Evolutionary conservation across 1,140 invertebrate species (phyloP).

Genomic region (Cotesia vestalis): DNA sequence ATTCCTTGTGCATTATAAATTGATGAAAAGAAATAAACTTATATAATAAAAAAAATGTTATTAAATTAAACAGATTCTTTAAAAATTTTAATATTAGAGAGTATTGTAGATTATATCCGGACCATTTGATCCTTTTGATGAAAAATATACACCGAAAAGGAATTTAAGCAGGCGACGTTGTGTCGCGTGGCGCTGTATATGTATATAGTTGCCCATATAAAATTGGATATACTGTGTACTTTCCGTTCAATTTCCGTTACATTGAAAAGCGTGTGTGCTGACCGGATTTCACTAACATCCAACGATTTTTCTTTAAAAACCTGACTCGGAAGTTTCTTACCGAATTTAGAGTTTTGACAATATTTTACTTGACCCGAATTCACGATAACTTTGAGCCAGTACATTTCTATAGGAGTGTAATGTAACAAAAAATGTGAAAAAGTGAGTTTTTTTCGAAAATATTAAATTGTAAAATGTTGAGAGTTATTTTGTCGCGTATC

Average conservation of each 20-base stretch:
- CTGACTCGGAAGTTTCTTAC: no score
- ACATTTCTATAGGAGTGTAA: no score
- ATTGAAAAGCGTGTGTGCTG: no score
- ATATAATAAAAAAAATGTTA: no score
- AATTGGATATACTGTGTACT: constrained; percentile 23
- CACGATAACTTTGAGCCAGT: neutral
- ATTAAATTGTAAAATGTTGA: no score
- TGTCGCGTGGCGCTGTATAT: constrained; percentile 7
- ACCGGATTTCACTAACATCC: constrained; percentile 1
- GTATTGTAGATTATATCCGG: neutral
- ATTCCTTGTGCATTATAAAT: no score
- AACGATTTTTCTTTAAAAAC: constrained; percentile 11
- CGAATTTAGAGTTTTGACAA: neutral
- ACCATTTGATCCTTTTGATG: constrained; percentile 10
- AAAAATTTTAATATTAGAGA: no score
- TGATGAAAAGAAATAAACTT: no score
- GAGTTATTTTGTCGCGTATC: no score
- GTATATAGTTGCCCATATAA: constrained; percentile 20
- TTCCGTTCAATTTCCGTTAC: constrained; percentile 24
- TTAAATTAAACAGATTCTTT: no score
- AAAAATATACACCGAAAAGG: constrained; percentile 12
- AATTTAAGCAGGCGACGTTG: neutral
- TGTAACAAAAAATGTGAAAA: no score
- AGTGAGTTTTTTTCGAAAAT: no score
- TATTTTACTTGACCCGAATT: neutral